Percentiles rank a stretch among this genome's conserved stretches.
phyloP scores from a whole-genome alignment of 2,888 invertebrate species.

The Drosophila austrosaltans region DNA sequence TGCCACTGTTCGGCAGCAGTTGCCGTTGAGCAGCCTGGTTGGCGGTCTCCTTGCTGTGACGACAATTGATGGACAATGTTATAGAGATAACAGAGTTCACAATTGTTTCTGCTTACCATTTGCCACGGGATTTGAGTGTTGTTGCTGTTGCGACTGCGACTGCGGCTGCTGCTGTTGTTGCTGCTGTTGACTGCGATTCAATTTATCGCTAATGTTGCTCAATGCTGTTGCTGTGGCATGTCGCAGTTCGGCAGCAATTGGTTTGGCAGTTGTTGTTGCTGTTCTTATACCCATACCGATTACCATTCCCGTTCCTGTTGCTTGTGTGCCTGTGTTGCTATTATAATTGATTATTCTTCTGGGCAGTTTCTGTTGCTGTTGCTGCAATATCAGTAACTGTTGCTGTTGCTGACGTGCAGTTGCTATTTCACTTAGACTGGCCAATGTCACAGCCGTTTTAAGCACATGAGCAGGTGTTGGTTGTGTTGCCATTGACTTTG shows the following conservation, averaged over 20 bases:
- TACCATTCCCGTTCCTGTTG: constrained; percentile 40
- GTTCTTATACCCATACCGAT: constrained; percentile 34
- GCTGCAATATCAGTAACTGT: constrained; percentile 48
- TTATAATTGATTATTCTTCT: constrained; percentile 68
- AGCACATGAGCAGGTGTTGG: constrained; percentile 77
- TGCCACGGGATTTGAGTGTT: constrained; percentile 43
- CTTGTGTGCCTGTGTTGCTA: constrained; percentile 45
- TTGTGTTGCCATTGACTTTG: constrained; percentile 63
- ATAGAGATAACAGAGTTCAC: constrained; percentile 46
- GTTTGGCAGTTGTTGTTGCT: constrained; percentile 21
- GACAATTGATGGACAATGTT: constrained; percentile 26
- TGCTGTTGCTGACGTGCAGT: constrained; percentile 73
- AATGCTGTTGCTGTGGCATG: constrained; percentile 26
- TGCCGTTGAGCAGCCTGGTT: constrained; percentile 42
- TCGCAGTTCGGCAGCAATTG: not conserved
- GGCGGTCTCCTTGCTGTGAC: constrained; percentile 26
- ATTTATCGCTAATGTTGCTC: constrained; percentile 14
- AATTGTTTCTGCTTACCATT: constrained; percentile 67
- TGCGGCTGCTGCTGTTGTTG: constrained; percentile 28
- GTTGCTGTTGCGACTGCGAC: constrained; percentile 14
- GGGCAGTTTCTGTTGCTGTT: constrained; percentile 65
- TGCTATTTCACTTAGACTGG: constrained; percentile 79
- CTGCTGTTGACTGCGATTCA: constrained; percentile 17
- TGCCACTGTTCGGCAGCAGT: constrained; percentile 32
- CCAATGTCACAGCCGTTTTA: constrained; percentile 80